Evolutionary conservation across 2,888 invertebrate species (phyloP).

Genomic region (Acanthosepion esculentum): DNA sequence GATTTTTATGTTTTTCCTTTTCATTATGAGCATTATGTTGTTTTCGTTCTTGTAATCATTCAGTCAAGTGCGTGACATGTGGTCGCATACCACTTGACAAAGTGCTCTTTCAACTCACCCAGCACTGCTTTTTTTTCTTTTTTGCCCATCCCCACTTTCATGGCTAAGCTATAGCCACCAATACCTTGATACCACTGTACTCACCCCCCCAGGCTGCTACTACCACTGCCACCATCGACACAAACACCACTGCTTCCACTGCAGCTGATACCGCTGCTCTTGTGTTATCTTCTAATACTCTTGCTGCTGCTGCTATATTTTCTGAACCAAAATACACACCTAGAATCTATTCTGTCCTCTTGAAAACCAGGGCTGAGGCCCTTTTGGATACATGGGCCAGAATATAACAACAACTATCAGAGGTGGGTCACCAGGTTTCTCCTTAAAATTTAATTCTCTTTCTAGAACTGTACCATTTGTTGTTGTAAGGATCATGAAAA

Average conservation of each 20-base stretch:
- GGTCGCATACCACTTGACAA: background rate
- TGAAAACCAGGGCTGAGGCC: conserved; percentile 33
- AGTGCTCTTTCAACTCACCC: background rate
- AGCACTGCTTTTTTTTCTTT: background rate
- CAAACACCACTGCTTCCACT: background rate
- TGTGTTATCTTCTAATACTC: conserved; percentile 25
- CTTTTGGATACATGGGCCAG: conserved; percentile 39
- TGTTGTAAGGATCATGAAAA: background rate
- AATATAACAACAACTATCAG: conserved; percentile 39
- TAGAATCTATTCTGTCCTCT: conserved; percentile 24
- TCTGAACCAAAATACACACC: conserved; percentile 45
- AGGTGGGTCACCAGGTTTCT: conserved; percentile 35
- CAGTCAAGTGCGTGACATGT: background rate
- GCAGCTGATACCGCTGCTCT: background rate
- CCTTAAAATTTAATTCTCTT: background rate
- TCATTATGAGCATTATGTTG: background rate
- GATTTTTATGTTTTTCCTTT: background rate
- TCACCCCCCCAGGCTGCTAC: background rate
- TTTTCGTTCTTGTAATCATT: background rate
- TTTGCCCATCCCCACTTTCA: background rate
- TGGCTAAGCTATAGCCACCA: conserved; percentile 2
- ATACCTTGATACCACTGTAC: background rate
- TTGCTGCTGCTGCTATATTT: conserved; percentile 43
- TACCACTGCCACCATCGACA: conserved; percentile 15
- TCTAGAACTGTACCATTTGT: background rate